Conservation (phyloP, 2,888 invertebrate species). For the Oasisia sp. region DNA sequence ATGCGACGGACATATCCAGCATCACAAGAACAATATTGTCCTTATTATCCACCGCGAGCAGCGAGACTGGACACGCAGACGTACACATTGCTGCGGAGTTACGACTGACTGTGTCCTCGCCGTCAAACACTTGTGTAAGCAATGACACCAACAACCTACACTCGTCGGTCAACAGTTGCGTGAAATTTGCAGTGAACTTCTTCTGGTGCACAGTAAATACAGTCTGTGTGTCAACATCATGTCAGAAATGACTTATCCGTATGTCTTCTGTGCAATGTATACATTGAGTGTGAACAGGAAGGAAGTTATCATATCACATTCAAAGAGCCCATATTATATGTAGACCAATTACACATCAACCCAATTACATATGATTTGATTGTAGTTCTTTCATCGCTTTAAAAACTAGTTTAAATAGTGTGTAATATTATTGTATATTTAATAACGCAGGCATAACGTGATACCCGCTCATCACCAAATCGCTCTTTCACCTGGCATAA, state of each 20-base stretch:
- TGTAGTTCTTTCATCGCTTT: too few relatives aligned
- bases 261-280: background rate
- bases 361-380: too few relatives aligned
- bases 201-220: background rate
- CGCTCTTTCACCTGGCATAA: too few relatives aligned
- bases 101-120: background rate
- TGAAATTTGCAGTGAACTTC: background rate
- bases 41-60: too few relatives aligned
- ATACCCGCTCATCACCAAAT: too few relatives aligned
- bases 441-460: too few relatives aligned
- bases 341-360: too few relatives aligned
- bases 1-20: too few relatives aligned
- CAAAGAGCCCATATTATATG: too few relatives aligned
- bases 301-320: background rate
- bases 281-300: background rate
- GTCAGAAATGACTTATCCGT: background rate
- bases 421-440: too few relatives aligned
- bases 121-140: background rate
- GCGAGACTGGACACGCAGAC: background rate
- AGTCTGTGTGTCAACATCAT: background rate
- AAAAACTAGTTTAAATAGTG: too few relatives aligned
- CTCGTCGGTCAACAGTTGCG: background rate
- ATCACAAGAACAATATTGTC: too few relatives aligned
- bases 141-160: background rate
- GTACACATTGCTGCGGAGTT: background rate